Conservation (phyloP, 2,797 vertebrate species). For the Megaceryle alcyon region DNA sequence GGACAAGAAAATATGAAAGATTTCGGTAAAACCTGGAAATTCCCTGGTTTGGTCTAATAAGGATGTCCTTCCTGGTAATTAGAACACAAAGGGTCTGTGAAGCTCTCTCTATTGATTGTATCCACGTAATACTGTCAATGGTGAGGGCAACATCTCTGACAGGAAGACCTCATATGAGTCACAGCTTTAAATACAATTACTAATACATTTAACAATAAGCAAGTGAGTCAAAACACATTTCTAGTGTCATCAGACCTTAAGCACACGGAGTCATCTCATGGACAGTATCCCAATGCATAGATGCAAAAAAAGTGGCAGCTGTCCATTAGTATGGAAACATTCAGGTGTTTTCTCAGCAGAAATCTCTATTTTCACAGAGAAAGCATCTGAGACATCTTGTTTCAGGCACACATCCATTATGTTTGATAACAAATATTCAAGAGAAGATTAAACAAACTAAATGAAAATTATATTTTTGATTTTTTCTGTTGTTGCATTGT, state of each 20-base stretch:
- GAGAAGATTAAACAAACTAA: not conserved
- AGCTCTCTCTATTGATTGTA: not conserved
- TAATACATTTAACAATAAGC: not conserved
- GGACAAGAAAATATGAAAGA: not conserved
- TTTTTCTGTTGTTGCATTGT: not conserved
- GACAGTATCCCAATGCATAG: rapidly evolving
- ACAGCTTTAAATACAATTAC: not conserved
- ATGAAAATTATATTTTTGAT: not conserved
- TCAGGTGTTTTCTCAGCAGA: not conserved
- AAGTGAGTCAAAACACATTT: not conserved
- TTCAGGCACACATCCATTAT: not conserved
- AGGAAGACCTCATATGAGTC: not conserved
- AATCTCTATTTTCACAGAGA: not conserved
- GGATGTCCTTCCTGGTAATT: not conserved
- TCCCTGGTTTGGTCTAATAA: not conserved
- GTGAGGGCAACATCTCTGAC: not conserved
- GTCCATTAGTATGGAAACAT: not conserved
- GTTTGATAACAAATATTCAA: not conserved
- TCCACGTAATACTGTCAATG: not conserved
- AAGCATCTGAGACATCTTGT: rapidly evolving
- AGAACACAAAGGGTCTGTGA: not conserved
- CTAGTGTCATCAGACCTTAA: not conserved
- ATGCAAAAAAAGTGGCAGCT: not conserved
- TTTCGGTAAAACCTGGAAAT: not conserved
- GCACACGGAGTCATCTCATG: not conserved